A percentile compares a stretch with the other conserved stretches of the same genome.
These are phyloP conservation scores for Rhadinocentrus ornatus DNA, from an alignment of 2,797 vertebrate species.

Conservation along the genomic window DNA sequence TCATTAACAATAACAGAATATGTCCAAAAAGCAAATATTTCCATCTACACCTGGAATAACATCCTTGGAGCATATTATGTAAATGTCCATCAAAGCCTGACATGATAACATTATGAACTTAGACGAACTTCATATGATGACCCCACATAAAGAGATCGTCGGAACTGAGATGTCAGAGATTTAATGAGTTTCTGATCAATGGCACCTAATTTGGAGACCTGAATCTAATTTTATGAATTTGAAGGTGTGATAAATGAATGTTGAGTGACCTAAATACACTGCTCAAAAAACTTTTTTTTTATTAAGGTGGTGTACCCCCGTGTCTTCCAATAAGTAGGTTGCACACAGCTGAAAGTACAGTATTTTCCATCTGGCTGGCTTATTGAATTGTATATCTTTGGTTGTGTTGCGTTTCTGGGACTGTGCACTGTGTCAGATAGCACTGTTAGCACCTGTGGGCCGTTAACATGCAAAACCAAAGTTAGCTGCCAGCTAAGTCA, in stretches of 20 bases:
- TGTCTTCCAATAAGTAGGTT: no score
- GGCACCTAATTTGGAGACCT: neutral
- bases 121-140: neutral
- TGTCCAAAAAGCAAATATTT: neutral
- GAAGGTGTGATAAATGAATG: neutral
- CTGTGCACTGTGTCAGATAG: no score
- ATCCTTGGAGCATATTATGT: neutral
- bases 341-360: no score
- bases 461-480: no score
- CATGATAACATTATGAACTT: neutral
- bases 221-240: conserved; percentile 2
- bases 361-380: no score
- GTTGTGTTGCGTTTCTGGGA: no score
- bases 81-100: neutral
- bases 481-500: no score
- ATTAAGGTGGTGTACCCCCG: no score
- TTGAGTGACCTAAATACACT: neutral
- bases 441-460: no score
- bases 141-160: neutral
- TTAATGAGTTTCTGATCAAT: conserved; percentile 6
- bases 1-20: no score
- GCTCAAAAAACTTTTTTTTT: no score
- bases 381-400: no score
- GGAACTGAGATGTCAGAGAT: neutral
- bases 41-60: neutral